phyloP scores from a whole-genome alignment of 2,113 vertebrate species.

The Hirundichthys speculiger region DNA sequence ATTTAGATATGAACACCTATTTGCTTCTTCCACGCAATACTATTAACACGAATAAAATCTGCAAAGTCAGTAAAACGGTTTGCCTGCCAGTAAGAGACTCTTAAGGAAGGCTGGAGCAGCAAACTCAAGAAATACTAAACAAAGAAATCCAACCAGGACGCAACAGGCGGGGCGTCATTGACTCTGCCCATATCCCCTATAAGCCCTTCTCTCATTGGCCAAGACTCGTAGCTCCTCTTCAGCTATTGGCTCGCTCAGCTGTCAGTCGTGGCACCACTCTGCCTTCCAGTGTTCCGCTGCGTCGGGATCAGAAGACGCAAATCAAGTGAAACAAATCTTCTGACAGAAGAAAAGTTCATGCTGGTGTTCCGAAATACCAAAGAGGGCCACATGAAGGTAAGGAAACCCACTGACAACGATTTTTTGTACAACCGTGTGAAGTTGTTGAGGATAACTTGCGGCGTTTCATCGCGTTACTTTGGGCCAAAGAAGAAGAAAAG shows the following conservation, averaged over 20 bases:
- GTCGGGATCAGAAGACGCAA: conserved; percentile 64
- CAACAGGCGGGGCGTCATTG: conserved; percentile 24
- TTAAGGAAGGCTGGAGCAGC: conserved; percentile 5
- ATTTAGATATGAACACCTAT: too few relatives aligned
- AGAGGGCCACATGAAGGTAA: conserved; percentile 74
- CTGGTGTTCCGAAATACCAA: conserved; percentile 61
- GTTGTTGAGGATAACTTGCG: not conserved
- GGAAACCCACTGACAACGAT: not conserved
- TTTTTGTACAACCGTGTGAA: not conserved
- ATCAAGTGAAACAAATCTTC: conserved; percentile 67
- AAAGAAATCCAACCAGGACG: conserved; percentile 70
- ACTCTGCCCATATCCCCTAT: conserved; percentile 27
- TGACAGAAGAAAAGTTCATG: conserved; percentile 74
- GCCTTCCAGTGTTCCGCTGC: conserved; percentile 53
- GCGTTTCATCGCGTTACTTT: conserved; percentile 14
- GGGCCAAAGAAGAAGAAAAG: not conserved
- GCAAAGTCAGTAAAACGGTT: not conserved
- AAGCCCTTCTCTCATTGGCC: conserved; percentile 60
- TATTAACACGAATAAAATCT: not conserved
- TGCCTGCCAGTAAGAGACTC: not conserved
- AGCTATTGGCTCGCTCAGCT: conserved; percentile 54
- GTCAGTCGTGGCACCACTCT: conserved; percentile 20
- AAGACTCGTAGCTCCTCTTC: accelerated
- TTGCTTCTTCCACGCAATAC: too few relatives aligned
- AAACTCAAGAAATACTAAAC: conserved; percentile 57